Percentiles rank a stretch among this genome's conserved stretches.
Conservation (phyloP, 2,888 invertebrate species). For the Microplitis manilae region DNA sequence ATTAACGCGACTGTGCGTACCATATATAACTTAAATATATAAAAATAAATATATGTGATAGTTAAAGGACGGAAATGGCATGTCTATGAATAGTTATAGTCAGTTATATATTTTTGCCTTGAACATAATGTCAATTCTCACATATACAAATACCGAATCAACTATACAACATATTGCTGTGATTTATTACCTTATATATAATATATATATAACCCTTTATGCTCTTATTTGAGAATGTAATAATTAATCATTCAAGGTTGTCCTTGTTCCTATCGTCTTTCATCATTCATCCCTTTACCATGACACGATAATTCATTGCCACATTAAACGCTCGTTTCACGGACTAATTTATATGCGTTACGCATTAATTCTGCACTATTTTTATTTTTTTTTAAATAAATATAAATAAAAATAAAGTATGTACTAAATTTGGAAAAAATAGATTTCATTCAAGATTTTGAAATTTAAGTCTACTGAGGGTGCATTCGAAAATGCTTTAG, state of each 20-base stretch:
- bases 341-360: conserved; percentile 56
- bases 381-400: neutral
- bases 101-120: conserved; percentile 21
- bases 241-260: conserved; percentile 43
- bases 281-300: conserved; percentile 31
- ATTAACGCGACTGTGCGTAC: conserved; percentile 25
- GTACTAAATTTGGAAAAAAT: too few relatives aligned
- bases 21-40: conserved; percentile 19
- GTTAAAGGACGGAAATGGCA: conserved; percentile 4
- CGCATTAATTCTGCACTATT: conserved; percentile 36
- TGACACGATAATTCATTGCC: conserved; percentile 56
- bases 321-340: conserved; percentile 59
- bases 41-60: neutral
- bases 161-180: neutral
- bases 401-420: too few relatives aligned
- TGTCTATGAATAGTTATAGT: conserved; percentile 45
- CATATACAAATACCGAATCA: conserved; percentile 6
- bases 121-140: conserved; percentile 5
- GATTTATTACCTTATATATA: neutral
- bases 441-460: too few relatives aligned
- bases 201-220: neutral
- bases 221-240: neutral
- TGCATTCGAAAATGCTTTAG: too few relatives aligned
- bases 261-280: conserved; percentile 19
- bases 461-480: too few relatives aligned